A percentile compares a stretch with the other conserved stretches of the same genome.
These are phyloP conservation scores for Scaptomyza polygonia DNA, from an alignment of 2,888 invertebrate genomes.

Conservation along the genomic window DNA sequence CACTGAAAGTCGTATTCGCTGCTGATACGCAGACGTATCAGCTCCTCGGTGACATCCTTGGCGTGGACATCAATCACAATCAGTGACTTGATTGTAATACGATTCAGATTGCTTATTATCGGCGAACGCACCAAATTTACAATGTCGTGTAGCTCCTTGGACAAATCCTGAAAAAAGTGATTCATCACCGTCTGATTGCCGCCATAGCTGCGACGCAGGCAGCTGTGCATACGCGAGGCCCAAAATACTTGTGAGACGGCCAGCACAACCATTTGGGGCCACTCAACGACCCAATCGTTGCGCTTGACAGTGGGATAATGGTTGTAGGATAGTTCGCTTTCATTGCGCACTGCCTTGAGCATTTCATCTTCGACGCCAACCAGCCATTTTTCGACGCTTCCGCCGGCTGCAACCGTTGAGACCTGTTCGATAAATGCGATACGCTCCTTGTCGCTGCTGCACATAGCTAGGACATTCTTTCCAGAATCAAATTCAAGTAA, in stretches of 20 bases:
- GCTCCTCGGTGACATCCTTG: conserved; percentile 87
- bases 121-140: conserved; percentile 87
- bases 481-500: conserved; percentile 85
- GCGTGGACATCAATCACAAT: conserved; percentile 90
- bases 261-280: conserved; percentile 88
- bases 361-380: conserved; percentile 87
- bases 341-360: conserved; percentile 85
- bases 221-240: conserved; percentile 87
- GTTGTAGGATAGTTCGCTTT: conserved; percentile 84
- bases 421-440: conserved; percentile 85
- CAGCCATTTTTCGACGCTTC: conserved; percentile 89
- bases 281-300: conserved; percentile 86
- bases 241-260: conserved; percentile 88
- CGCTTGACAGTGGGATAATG: conserved; percentile 83
- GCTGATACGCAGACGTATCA: conserved; percentile 85
- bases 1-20: conserved; percentile 89
- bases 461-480: conserved; percentile 87
- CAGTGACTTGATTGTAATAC: conserved; percentile 88
- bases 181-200: conserved; percentile 82
- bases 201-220: conserved; percentile 84
- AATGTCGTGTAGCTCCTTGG: conserved; percentile 86
- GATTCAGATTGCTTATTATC: conserved; percentile 85
- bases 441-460: conserved; percentile 87
- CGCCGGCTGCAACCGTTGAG: conserved; percentile 86
- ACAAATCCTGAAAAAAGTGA: conserved; percentile 84